phyloP scores from a whole-genome alignment of 2,113 vertebrate genomes.

The Nesoenas mayeri region DNA sequence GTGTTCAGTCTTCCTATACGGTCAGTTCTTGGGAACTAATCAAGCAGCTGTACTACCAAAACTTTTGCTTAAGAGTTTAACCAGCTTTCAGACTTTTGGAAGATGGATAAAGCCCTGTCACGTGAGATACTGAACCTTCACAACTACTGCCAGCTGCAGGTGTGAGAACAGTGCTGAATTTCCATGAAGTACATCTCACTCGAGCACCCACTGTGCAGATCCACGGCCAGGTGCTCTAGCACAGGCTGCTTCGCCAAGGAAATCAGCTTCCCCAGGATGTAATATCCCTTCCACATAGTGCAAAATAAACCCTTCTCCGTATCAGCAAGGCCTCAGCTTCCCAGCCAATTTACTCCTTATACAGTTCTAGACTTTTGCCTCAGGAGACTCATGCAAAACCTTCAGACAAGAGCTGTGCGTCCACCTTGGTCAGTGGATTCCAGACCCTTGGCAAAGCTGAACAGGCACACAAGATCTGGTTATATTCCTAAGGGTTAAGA shows the following conservation, averaged over 20 bases:
- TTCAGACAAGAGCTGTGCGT: conserved; percentile 9
- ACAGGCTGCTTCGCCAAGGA: conserved; percentile 4
- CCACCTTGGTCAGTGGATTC: background rate
- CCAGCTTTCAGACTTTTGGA: background rate
- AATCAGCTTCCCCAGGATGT: background rate
- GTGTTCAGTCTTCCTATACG: background rate
- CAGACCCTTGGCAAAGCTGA: background rate
- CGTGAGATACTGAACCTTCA: background rate
- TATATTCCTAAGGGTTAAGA: background rate
- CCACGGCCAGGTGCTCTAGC: background rate
- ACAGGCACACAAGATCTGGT: background rate
- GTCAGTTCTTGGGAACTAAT: background rate
- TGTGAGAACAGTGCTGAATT: background rate
- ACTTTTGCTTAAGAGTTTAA: background rate
- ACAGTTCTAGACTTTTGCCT: background rate
- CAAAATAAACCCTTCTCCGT: conserved; percentile 15
- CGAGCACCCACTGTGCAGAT: background rate
- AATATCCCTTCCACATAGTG: background rate
- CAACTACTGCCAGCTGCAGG: background rate
- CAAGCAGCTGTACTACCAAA: conserved; percentile 20
- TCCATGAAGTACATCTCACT: background rate
- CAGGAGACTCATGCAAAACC: conserved; percentile 6
- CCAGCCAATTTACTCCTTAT: background rate
- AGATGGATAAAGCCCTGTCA: background rate
- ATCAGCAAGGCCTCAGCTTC: background rate